Evolutionary conservation across 2,113 vertebrate genomes (phyloP), one percentile per base, ranked within the genome.

Genomic region (Cygnus buccinator): DNA sequence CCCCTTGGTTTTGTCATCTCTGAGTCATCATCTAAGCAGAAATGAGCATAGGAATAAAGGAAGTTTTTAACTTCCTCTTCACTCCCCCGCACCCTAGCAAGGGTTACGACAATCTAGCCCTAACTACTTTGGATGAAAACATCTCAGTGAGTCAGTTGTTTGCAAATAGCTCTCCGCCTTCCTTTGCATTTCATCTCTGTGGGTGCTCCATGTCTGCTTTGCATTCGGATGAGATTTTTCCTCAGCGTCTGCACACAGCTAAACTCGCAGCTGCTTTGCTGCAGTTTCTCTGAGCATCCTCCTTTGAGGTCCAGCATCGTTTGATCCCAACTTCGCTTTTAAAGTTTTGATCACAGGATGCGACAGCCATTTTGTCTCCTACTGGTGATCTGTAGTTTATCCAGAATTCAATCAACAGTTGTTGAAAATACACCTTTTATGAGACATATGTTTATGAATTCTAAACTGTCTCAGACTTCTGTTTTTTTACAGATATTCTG

Each of bases 101-200:
- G 87, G 65, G 74, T 95, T 94, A 52, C 61, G 43, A 73, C n/a
- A 76, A 76, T 44, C 39, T 44, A 76, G 74, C 35, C 58, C 29
- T 48, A 73, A 82, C 39, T 83, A 44, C 35, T 76, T 29, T 6
- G 41, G 21, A 76, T 73, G 44, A 83, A 93, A 95, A 77, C 50
- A 59, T n/a, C 41, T 90, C 63, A 29, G 71, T 93, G 78, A 93
- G n/a, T 93, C 84, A 91, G 71, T 57, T 91, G 48, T 91, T 91
- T 91, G 63, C 78, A 94, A 80, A 91, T 48, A 89, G n/a, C 82
- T 91, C 65, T 87, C 29, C 4, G 4, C 37, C n/a, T 71, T 82
- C n/a, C 65, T 87, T 82, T 82, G 33, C 29, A 1, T 46, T 73
- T 91, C 71, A 39, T 77, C 35, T 78, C 52, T 19, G 11, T 11